Conservation (phyloP, 1,140 invertebrate species). For the Wiebesia pumilae region DNA sequence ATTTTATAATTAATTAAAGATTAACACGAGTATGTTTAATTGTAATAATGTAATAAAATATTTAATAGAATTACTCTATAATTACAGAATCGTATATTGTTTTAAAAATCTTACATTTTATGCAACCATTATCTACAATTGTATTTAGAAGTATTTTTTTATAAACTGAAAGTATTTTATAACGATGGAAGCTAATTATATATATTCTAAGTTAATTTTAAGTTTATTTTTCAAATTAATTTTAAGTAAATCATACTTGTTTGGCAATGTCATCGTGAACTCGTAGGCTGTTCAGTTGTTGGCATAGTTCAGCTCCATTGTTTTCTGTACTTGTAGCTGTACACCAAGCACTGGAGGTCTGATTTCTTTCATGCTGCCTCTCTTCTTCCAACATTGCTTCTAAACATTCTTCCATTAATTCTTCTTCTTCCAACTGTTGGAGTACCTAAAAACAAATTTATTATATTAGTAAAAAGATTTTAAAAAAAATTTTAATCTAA, state of each 20-base stretch:
- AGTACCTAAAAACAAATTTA: constrained; percentile 79
- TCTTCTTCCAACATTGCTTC: constrained; percentile 88
- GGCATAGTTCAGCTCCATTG: constrained; percentile 71
- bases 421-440: constrained; percentile 89
- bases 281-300: constrained; percentile 70
- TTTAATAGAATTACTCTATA: too few species aligned
- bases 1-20: too few species aligned
- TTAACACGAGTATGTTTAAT: too few species aligned
- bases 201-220: too few species aligned
- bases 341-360: constrained; percentile 71
- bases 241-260: constrained; percentile 63
- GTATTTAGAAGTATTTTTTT: too few species aligned
- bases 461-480: not conserved
- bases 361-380: constrained; percentile 72
- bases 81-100: too few species aligned
- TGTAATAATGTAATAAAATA: too few species aligned
- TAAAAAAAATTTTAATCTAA: not conserved
- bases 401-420: constrained; percentile 89
- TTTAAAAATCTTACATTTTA: too few species aligned
- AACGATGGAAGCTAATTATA: not conserved
- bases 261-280: constrained; percentile 76
- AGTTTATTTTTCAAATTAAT: constrained; percentile 6
- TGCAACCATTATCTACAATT: too few species aligned
- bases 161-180: not conserved
- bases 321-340: constrained; percentile 66